Percentiles rank a stretch among this genome's conserved stretches.
Evolutionary conservation across 2,113 vertebrate species (phyloP).

Genomic region (Melanerpes aurifrons): DNA sequence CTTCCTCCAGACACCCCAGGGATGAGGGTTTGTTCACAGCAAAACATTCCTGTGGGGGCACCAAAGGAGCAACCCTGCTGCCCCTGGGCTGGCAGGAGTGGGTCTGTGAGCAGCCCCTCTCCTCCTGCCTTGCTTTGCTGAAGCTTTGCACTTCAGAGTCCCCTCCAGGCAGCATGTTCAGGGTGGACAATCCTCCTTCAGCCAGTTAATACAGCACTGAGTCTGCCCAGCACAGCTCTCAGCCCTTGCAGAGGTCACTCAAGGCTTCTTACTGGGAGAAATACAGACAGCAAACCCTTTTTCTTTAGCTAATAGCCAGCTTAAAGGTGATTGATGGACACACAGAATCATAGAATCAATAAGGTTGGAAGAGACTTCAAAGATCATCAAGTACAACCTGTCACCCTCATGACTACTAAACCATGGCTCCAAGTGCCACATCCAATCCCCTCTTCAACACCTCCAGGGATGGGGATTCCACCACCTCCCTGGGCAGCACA

Average conservation of each 20-base stretch:
- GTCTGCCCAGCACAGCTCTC: neutral
- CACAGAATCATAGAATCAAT: too few species aligned
- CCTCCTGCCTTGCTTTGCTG: neutral
- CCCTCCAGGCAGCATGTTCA: neutral
- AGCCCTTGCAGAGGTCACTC: neutral
- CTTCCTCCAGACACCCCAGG: neutral
- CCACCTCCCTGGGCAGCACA: too few species aligned
- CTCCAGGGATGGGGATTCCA: too few species aligned
- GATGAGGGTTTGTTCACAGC: neutral
- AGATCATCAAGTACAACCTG: too few species aligned
- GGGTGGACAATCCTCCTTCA: neutral
- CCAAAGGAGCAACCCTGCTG: neutral
- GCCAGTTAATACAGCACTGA: neutral
- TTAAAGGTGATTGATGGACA: neutral
- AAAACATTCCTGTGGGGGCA: neutral
- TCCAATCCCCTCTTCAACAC: too few species aligned
- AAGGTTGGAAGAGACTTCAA: too few species aligned
- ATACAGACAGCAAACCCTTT: neutral
- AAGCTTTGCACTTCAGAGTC: neutral
- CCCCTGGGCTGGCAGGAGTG: rapidly evolving
- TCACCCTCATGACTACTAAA: too few species aligned
- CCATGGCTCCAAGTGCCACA: too few species aligned
- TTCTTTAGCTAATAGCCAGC: neutral
- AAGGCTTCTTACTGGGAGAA: neutral
- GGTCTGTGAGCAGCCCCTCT: neutral